Percentiles rank a stretch among this genome's conserved stretches.
These are phyloP conservation scores for Oligia strigilis DNA, from an alignment of 2,888 invertebrate species.

Conservation along the genomic window DNA sequence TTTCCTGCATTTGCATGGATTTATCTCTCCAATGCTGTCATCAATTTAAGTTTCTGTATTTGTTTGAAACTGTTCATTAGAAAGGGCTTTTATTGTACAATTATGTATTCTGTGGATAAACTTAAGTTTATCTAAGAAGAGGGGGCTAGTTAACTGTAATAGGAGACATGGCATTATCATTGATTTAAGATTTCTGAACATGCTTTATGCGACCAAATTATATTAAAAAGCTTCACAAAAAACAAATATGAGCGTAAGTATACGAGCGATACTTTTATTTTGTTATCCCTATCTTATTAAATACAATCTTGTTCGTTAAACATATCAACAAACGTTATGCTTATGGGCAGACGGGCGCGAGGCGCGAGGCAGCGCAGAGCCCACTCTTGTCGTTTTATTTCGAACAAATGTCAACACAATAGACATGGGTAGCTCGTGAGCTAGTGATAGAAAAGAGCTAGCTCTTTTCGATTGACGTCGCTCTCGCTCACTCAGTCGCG, in stretches of 20 bases:
- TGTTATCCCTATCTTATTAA: slow-evolving; percentile 20
- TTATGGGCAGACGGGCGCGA: slow-evolving; percentile 4
- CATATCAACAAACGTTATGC: slow-evolving; percentile 25
- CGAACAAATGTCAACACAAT: slow-evolving; percentile 59
- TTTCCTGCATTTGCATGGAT: too few species aligned
- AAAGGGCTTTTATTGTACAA: too few species aligned
- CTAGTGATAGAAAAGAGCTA: too few species aligned
- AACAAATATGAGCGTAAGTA: not conserved
- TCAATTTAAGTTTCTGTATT: not conserved
- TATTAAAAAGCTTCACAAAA: not conserved
- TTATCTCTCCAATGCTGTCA: not conserved
- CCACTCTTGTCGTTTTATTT: slow-evolving; percentile 53
- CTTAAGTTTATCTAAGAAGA: not conserved
- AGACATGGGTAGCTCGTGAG: too few species aligned
- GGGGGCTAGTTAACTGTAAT: not conserved
- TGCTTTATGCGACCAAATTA: not conserved
- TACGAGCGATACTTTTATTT: slow-evolving; percentile 10
- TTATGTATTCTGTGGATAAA: not conserved
- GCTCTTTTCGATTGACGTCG: too few species aligned
- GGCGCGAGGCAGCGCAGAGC: slow-evolving; percentile 7
- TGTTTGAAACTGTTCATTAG: not conserved
- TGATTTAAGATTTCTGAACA: not conserved
- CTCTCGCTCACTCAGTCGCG: too few species aligned
- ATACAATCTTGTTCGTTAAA: slow-evolving; percentile 40
- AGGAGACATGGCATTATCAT: not conserved